phyloP scores from a whole-genome alignment of 1,140 invertebrate genomes.

The Drosophila serrata region DNA sequence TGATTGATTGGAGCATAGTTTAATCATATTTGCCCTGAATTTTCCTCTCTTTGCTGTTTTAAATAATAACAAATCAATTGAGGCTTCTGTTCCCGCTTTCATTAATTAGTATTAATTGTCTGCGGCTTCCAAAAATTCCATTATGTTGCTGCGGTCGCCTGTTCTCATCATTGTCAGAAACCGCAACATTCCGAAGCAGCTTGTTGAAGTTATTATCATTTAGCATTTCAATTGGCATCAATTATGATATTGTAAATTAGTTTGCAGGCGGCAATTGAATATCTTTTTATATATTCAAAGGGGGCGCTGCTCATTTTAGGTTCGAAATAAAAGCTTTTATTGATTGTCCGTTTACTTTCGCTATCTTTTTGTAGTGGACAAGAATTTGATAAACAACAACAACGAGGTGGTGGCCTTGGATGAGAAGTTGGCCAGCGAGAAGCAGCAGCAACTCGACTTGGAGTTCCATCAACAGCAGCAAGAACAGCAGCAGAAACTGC shows the following conservation, averaged over 20 bases:
- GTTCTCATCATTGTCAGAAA: neutral
- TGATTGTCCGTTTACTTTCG: conserved; percentile 20
- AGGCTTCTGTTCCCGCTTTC: neutral
- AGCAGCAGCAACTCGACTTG: conserved; percentile 38
- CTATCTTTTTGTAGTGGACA: conserved; percentile 59
- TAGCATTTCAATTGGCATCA: conserved; percentile 77
- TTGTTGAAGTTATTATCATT: conserved; percentile 53
- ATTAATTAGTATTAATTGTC: conserved; percentile 23
- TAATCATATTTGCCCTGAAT: neutral
- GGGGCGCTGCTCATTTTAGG: conserved; percentile 14
- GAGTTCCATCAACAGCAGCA: conserved; percentile 37
- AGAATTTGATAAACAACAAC: conserved; percentile 59
- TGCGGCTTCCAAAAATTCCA: conserved; percentile 17
- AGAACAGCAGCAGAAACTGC: conserved; percentile 27
- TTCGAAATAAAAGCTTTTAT: conserved; percentile 12
- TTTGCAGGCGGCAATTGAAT: conserved; percentile 63
- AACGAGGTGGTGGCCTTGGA: conserved; percentile 61
- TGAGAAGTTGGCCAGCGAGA: conserved; percentile 43
- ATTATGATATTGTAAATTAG: conserved; percentile 78
- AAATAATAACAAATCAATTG: conserved; percentile 30
- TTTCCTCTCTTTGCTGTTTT: neutral
- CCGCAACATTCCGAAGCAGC: conserved; percentile 2
- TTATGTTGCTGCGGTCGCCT: neutral
- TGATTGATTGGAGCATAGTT: neutral
- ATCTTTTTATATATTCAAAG: conserved; percentile 2